Evolutionary conservation across 1,140 invertebrate species (phyloP).

Genomic region (Cylas formicarius): DNA sequence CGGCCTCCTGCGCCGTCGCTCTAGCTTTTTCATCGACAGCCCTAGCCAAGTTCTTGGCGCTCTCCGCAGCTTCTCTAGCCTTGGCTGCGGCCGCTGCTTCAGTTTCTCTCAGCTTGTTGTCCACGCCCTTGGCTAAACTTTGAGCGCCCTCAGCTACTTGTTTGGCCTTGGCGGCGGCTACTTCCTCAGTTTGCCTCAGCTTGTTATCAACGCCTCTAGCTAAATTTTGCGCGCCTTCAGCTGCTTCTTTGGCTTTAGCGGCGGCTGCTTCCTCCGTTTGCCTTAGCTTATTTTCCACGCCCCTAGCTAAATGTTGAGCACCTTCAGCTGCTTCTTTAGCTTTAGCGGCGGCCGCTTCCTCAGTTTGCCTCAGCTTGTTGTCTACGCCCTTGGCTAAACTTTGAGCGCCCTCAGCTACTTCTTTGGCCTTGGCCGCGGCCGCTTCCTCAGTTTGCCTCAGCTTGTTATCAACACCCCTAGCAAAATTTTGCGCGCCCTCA

Average conservation of each 20-base stretch:
- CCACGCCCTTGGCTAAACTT: constrained; percentile 10
- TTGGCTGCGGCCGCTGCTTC: constrained; percentile 4
- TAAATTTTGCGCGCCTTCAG: constrained; percentile 12
- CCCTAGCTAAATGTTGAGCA: constrained; percentile 7
- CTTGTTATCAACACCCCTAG: constrained; percentile 9
- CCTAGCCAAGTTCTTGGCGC: constrained; percentile 18
- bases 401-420: constrained; percentile 4
- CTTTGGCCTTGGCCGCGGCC: constrained; percentile 7
- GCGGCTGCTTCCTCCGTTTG: constrained; percentile 8
- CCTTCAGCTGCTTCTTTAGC: constrained; percentile 3
- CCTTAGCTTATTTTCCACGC: constrained; percentile 16
- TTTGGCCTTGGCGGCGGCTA: constrained; percentile 13
- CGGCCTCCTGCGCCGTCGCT: constrained; percentile 14
- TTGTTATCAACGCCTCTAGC: constrained; percentile 12
- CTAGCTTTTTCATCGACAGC: constrained; percentile 21
- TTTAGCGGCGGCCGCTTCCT: constrained; percentile 5
- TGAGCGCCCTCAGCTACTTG: constrained; percentile 8
- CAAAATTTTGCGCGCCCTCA: constrained; percentile 10
- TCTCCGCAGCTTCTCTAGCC: constrained; percentile 10
- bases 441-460: constrained; percentile 12
- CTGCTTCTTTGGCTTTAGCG: constrained; percentile 6
- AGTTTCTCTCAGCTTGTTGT: constrained; percentile 16
- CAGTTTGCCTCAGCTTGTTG: constrained; percentile 9
- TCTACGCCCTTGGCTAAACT: constrained; percentile 13
- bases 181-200: constrained; percentile 12